Evolutionary conservation across 2,888 invertebrate species (phyloP), one percentile per base, ranked within the genome.

Genomic region (Argyresthia albistria): DNA sequence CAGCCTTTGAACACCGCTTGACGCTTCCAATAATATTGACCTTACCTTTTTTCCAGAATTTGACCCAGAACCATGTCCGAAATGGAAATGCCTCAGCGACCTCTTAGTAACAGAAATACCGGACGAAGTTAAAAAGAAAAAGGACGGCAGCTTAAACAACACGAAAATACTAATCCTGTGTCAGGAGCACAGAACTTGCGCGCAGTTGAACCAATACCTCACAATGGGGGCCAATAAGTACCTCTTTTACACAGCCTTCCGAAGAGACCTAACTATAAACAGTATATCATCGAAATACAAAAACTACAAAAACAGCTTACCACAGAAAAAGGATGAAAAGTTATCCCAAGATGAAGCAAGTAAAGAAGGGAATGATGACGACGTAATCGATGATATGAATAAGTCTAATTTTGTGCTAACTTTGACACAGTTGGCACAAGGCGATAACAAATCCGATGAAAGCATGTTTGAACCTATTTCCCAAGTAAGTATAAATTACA

Each of bases 71-170:
- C 88, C 91, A 43, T 94, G 93, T 72, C 96, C 97, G 7, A 98
- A 98, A 80, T 98, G 98, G 98, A 89, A 91, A 63, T 92, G 92
- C 9, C 81, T 98, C 4, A 89, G 89, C 56, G 97, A 97, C 75
- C 90, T 97, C 55, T 76, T 98, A 46, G 83, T 90, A 58, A 80
- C 89, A 7, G 98, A 98, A 88, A 95, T 98, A 67, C 93, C 94
- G 14, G 88, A 88, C 37, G 92, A 95, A 70, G 91, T 92, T 54
- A 90, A 89, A 62, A 86, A 88, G 53, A 80, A 76, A 3, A 67
- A 69, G 55, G 69, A 69, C 39, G 69, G 66, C 2, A 67, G 63
- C 10, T 67, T 80, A 11, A 79, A 84, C 9, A 80, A 75, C 9
- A 90, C 91, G 4, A 93, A 93, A 80, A 93, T 97, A 55, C 80